Percentiles rank a stretch among this genome's conserved stretches.
Evolutionary conservation across 2,113 vertebrate genomes (phyloP).

Genomic region (Notechis scutatus): DNA sequence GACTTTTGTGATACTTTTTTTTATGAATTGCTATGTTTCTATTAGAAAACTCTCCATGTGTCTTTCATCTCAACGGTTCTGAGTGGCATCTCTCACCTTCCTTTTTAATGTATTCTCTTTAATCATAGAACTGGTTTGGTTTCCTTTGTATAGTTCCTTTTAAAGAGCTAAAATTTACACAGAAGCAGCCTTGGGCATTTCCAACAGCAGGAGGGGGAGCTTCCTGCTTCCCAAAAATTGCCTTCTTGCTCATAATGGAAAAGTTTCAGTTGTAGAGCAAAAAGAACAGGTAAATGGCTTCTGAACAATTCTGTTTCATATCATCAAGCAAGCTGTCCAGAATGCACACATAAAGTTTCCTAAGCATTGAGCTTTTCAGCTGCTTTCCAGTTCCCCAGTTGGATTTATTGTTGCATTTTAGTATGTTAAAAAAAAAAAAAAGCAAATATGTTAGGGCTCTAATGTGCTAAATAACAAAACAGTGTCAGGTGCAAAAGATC

Average conservation of each 20-base stretch:
- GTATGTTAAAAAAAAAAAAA: background rate
- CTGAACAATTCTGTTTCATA: background rate
- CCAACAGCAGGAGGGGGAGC: background rate
- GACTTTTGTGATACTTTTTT: background rate
- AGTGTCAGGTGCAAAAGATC: background rate
- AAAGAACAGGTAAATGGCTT: background rate
- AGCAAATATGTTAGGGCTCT: background rate
- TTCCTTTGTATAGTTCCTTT: conserved; percentile 21
- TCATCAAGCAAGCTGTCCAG: background rate
- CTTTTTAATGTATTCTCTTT: conserved; percentile 12
- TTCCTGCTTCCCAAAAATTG: conserved; percentile 12
- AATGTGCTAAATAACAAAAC: background rate
- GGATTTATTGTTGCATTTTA: background rate
- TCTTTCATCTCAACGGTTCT: conserved; percentile 12
- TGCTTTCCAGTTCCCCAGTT: background rate
- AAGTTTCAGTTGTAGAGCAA: background rate
- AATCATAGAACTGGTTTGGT: conserved; percentile 6
- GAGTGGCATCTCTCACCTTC: background rate
- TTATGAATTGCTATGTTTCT: conserved; percentile 12
- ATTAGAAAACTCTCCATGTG: background rate
- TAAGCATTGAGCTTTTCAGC: background rate
- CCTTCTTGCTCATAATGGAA: background rate
- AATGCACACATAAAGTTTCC: background rate
- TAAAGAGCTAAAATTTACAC: conserved; percentile 5
- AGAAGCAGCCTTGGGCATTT: background rate